These are phyloP conservation scores for Ephestia elutella DNA, from an alignment of 1,140 invertebrate genomes.

Conservation along the genomic window DNA sequence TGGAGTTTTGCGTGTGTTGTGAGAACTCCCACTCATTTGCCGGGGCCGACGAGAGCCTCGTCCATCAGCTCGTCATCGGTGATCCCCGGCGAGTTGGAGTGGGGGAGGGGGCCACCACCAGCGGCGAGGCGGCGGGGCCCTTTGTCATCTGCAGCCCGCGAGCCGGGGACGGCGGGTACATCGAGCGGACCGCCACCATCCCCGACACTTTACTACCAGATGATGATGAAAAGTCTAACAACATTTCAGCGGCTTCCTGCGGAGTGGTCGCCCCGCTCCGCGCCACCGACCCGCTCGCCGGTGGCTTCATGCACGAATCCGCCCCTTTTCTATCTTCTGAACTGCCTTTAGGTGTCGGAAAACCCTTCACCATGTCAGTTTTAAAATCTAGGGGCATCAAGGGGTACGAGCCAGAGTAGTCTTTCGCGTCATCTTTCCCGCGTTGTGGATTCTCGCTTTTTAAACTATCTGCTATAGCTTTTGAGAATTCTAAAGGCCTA, in stretches of 20 bases:
- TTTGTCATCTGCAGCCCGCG: constrained; percentile 86
- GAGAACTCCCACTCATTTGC: constrained; percentile 56
- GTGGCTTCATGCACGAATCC: constrained; percentile 66
- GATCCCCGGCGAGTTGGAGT: constrained; percentile 85
- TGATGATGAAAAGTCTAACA: constrained; percentile 79
- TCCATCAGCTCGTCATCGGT: constrained; percentile 94
- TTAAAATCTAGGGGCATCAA: constrained; percentile 65
- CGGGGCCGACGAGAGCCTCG: constrained; percentile 84
- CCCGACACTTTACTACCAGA: constrained; percentile 67
- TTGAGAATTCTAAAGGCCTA: constrained; percentile 48
- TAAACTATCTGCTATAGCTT: constrained; percentile 54
- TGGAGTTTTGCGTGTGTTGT: background rate
- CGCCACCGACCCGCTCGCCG: constrained; percentile 52
- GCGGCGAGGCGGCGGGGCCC: constrained; percentile 82
- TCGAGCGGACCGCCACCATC: constrained; percentile 72
- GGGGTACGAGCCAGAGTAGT: constrained; percentile 50
- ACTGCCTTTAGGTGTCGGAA: constrained; percentile 59
- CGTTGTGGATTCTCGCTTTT: constrained; percentile 58
- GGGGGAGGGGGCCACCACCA: constrained; percentile 82
- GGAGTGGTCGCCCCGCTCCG: constrained; percentile 67
- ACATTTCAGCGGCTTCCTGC: constrained; percentile 77
- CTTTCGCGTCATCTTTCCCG: constrained; percentile 57
- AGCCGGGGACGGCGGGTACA: constrained; percentile 79
- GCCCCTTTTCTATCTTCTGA: constrained; percentile 60
- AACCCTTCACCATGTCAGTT: constrained; percentile 63